Evolutionary conservation across 2,797 vertebrate genomes (phyloP).

Genomic region (Hypotaenidia philippensis): DNA sequence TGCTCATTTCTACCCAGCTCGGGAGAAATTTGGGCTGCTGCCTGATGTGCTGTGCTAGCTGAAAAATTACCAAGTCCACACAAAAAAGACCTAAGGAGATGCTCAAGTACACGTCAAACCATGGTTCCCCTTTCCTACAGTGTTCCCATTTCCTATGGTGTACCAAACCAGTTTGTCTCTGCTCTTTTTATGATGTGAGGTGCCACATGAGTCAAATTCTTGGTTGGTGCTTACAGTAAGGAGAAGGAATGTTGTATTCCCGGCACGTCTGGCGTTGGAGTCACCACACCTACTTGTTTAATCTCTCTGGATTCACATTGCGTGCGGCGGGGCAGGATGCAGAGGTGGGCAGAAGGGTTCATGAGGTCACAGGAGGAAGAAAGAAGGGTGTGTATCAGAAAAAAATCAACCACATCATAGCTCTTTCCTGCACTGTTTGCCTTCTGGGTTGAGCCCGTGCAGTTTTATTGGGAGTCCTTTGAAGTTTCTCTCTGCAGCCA

Average conservation of each 20-base stretch:
- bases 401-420: accelerated
- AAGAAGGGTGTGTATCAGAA: neutral
- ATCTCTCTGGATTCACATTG: neutral
- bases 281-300: neutral
- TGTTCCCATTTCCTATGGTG: accelerated
- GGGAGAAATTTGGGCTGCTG: neutral
- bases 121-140: accelerated
- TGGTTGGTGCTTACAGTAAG: accelerated
- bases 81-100: neutral
- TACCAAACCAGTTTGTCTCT: neutral
- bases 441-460: neutral
- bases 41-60: neutral
- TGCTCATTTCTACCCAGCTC: neutral
- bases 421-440: accelerated
- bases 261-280: accelerated
- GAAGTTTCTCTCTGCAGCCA: neutral
- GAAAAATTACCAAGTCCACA: neutral
- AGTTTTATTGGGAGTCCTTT: accelerated
- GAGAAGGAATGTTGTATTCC: neutral
- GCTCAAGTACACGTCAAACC: too few species aligned
- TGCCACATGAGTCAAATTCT: neutral
- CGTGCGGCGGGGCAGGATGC: neutral
- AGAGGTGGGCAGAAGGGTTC: neutral
- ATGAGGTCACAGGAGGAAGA: neutral
- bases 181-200: neutral